Conservation (phyloP, 2,888 invertebrate species). For the Eristalis arbustorum region DNA sequence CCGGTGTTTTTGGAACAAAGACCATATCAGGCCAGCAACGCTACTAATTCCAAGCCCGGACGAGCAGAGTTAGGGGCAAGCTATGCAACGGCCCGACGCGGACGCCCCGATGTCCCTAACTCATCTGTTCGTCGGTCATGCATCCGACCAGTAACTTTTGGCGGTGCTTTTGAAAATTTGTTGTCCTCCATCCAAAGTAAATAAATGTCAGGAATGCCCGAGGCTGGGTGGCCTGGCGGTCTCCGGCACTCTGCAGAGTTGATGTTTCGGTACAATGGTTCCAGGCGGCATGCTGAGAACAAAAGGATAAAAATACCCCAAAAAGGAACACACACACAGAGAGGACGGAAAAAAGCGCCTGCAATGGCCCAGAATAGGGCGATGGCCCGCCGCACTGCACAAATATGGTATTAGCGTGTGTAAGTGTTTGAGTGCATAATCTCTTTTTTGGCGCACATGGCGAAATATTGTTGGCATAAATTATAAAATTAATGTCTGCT, state of each 20-base stretch:
- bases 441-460: slow-evolving; percentile 70
- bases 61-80: neutral
- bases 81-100: slow-evolving; percentile 48
- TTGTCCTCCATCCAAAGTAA: slow-evolving; percentile 68
- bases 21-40: slow-evolving; percentile 38
- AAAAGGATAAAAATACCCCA: slow-evolving; percentile 54
- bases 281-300: slow-evolving; percentile 65
- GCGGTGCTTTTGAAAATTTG: slow-evolving; percentile 67
- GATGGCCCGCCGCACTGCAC: slow-evolving; percentile 67
- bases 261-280: slow-evolving; percentile 67
- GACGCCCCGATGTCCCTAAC: slow-evolving; percentile 16
- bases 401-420: slow-evolving; percentile 69
- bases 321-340: neutral
- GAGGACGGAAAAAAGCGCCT: slow-evolving; percentile 39
- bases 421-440: slow-evolving; percentile 67
- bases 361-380: slow-evolving; percentile 52
- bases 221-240: slow-evolving; percentile 11
- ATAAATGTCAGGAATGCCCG: slow-evolving; percentile 60
- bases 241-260: slow-evolving; percentile 38
- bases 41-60: slow-evolving; percentile 39
- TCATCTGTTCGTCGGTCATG: slow-evolving; percentile 24
- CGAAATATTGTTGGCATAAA: slow-evolving; percentile 71
- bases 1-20: slow-evolving; percentile 48
- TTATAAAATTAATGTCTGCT: slow-evolving; percentile 70
- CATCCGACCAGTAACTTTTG: slow-evolving; percentile 58